Base-by-base conservation (phyloP, 2,888 invertebrate genomes). In the Lottia scabra region DNA sequence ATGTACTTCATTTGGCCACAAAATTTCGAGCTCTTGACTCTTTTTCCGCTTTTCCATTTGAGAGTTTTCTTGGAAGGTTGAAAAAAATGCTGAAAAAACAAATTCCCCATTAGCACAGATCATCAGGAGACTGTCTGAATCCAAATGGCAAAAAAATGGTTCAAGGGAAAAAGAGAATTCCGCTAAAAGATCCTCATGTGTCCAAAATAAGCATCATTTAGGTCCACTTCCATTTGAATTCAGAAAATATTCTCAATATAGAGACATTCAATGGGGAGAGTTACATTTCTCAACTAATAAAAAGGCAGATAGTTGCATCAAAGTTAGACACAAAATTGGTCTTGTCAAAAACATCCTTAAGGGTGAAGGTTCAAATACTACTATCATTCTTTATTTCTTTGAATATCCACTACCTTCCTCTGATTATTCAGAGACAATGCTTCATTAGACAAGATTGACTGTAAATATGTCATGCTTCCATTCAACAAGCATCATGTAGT, bases 1-100 rank as follows among this genome's bases (percentile, higher is more conserved):
- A 38, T 13, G 23, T 70, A 10, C 15, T 56, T 30, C 46, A 70
- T 70, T 56, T 70, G 27, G 65, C 70, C 10, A 19, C 26, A 19
- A 45, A 38, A 2, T 56, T 48, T 27, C 65, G 70, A 38, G 19
- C 48, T 19, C 48, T 48, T 48, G 48, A 48, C 19, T n/a, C n/a
- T 19, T 48, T 46, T 48, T 48, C 48, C 0, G 48, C 19, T 15
- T 48, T 48, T 19, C 8, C n/a, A n/a, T 13, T 48, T 15, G 48
- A 48, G 16, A 48, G 19, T 19, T 48, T 48, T 48, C 19, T 48
- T 16, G 48, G 48, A 16, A 48, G 19, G 19, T 10, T 48, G 48
- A 48, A 48, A 8, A 48, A 13, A 10, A 48, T 48, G 15, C 16
- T 48, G 48, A 16, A 19, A 1, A 48, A 48, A 48, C 48, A n/a